phyloP scores from a whole-genome alignment of 2,888 invertebrate genomes.

The Opisthograptis luteolata region DNA sequence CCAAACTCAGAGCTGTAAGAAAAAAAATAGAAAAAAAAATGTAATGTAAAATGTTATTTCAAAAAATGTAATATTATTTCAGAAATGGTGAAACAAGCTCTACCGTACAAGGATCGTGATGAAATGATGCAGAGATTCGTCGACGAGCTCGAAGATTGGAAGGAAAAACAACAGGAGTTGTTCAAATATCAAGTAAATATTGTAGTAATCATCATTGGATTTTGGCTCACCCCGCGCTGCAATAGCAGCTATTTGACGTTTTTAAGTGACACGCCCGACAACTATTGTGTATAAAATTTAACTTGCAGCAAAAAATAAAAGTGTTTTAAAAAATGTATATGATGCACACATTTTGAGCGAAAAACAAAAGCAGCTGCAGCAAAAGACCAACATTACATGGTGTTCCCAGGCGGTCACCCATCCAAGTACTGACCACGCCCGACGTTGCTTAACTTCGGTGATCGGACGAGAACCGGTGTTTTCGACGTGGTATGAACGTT shows the following conservation, averaged over 20 bases:
- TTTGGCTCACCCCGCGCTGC: no score
- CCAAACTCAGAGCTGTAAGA: no score
- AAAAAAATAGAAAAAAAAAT: no score
- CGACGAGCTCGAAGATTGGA: conserved; percentile 90
- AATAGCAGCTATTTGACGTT: no score
- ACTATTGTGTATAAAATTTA: no score
- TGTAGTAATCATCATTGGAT: no score
- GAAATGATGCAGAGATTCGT: conserved; percentile 81
- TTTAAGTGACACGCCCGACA: no score
- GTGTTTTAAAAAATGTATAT: no score
- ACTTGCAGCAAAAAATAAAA: no score
- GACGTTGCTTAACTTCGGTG: conserved; percentile 76
- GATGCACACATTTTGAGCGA: no score
- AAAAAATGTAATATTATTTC: conserved; percentile 26
- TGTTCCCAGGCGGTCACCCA: conserved; percentile 75
- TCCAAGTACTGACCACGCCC: conserved; percentile 75
- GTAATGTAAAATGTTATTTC: no score
- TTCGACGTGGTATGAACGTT: conserved; percentile 57
- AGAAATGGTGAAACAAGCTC: conserved; percentile 53
- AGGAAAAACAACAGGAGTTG: conserved; percentile 86
- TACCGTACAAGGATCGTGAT: conserved; percentile 59
- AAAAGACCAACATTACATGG: conserved; percentile 53
- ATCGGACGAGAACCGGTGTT: conserved; percentile 74
- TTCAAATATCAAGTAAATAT: conserved; percentile 84
- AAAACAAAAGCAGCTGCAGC: background rate